Evolutionary conservation across 1,140 invertebrate genomes (phyloP), one percentile per base, ranked within the genome.

Genomic region (Portunus trituberculatus): DNA sequence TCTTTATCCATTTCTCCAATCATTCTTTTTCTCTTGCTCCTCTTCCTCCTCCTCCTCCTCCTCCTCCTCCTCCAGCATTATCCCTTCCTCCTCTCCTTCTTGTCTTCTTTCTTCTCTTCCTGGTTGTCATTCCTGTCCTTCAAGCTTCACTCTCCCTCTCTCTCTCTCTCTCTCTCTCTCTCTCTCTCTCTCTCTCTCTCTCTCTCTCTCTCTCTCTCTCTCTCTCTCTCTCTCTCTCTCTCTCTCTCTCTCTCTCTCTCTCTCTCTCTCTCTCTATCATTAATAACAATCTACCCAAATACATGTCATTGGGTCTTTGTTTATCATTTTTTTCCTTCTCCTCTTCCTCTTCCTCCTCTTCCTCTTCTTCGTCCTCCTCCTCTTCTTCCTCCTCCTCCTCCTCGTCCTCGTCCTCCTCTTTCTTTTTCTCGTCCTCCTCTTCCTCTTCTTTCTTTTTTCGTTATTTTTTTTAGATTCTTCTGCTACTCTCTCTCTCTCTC

Each of bases 171-270:
- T 82, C 76, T 7, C 76, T 82, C 76, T 82, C 76, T 7, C 76
- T 82, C 76, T 82, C 76, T 7, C 76, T 82, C 76, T 82, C 76
- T 7, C 76, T 82, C 76, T 82, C 76, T 82, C 76, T 82, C 76
- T 82, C 76, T 82, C 76, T 82, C 76, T 82, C 76, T 82, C 76
- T 82, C 76, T 82, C 76, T 82, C 76, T 82, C 76, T 82, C 76
- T 82, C 76, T 82, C 76, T 82, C 76, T 82, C 76, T 82, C 76
- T 82, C 76, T 82, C 76, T 28, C 28, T n/a, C n/a, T n/a, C n/a
- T n/a, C n/a, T n/a, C n/a, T n/a, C n/a, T n/a, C 67, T 82, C 76
- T 82, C 76, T 82, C 76, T 82, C 76, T 82, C 76, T 82, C 76
- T 82, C 76, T 82, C 76, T 82, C 76, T 28, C 39, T 39, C 1